These are phyloP conservation scores for Balearica regulorum DNA, from an alignment of 2,797 vertebrate species.

Conservation along the genomic window DNA sequence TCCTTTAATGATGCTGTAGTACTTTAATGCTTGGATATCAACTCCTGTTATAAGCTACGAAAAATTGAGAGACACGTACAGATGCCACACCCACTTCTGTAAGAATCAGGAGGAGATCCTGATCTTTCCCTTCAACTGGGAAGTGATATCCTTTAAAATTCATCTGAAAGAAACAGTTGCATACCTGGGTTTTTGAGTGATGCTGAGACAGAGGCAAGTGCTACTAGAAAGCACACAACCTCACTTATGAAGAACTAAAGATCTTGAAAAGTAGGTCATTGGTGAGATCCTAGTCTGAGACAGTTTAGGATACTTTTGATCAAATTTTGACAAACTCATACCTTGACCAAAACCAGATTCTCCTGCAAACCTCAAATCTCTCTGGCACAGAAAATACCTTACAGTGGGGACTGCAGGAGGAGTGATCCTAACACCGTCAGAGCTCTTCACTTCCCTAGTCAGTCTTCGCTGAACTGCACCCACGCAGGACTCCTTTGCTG, in stretches of 20 bases:
- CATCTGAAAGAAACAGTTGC: background rate
- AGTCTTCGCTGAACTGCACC: background rate
- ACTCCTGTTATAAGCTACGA: background rate
- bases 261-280: background rate
- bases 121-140: background rate
- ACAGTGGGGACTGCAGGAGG: background rate
- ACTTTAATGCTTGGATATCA: background rate
- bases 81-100: background rate
- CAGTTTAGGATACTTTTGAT: background rate
- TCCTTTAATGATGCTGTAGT: background rate
- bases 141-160: background rate
- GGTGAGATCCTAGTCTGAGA: background rate
- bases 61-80: background rate
- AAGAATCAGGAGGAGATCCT: background rate
- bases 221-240: background rate
- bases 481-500: background rate
- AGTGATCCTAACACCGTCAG: rapidly evolving
- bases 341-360: background rate
- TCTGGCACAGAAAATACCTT: background rate
- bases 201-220: background rate
- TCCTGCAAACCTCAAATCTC: background rate
- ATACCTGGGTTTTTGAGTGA: background rate
- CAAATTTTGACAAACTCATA: background rate
- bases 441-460: background rate
- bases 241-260: background rate